Evolutionary conservation across 1,140 invertebrate genomes (phyloP).

Genomic region (Acromyrmex charruanus): DNA sequence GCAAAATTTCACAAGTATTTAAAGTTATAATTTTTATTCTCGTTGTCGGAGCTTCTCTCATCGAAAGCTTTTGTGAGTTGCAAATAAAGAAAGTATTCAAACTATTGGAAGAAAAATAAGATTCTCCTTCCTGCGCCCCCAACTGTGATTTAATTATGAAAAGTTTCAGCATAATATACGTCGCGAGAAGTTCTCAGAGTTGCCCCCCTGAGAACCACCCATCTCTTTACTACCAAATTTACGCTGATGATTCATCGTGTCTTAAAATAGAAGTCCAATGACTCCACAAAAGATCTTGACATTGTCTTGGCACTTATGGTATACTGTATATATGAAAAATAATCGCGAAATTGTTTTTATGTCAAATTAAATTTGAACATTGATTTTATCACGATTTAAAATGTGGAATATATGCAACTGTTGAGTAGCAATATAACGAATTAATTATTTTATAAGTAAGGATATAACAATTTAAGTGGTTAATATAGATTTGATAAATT

Average conservation of each 20-base stretch:
- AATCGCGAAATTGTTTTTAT: not conserved
- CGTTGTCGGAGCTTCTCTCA: not conserved
- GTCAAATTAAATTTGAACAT: not conserved
- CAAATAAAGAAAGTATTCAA: not conserved
- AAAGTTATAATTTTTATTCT: constrained; percentile 9
- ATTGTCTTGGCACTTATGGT: constrained; percentile 55
- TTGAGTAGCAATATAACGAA: constrained; percentile 11
- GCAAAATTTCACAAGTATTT: not conserved
- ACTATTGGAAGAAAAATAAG: constrained; percentile 16
- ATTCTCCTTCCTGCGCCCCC: not conserved
- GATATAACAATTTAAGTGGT: not conserved
- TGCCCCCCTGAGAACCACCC: constrained; percentile 25
- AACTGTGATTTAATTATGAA: constrained; percentile 5
- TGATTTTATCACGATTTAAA: constrained; percentile 14
- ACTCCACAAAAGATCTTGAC: constrained; percentile 69
- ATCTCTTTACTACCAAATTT: constrained; percentile 42
- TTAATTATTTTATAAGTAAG: constrained; percentile 33
- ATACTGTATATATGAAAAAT: not conserved
- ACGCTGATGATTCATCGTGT: constrained; percentile 53
- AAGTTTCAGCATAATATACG: constrained; percentile 35
- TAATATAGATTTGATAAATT: not conserved
- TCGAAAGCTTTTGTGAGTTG: constrained; percentile 7
- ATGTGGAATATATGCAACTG: not conserved
- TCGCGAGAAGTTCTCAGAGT: not conserved
- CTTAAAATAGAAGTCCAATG: constrained; percentile 73